Percentiles rank a stretch among this genome's conserved stretches.
phyloP scores from a whole-genome alignment of 1,140 invertebrate species.

The Pogonomyrmex barbatus region DNA sequence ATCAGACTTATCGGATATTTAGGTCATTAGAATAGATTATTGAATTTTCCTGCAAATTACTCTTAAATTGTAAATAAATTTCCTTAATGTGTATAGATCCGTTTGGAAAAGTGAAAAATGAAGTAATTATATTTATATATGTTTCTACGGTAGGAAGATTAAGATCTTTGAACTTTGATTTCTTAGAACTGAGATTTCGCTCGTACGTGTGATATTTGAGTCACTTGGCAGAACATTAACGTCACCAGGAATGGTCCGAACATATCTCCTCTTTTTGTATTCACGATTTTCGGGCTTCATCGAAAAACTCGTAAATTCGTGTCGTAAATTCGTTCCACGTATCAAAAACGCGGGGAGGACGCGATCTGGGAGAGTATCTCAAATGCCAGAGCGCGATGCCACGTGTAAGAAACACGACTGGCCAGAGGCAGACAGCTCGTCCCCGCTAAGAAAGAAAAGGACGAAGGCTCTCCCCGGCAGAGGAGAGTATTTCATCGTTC shows the following conservation, averaged over 20 bases:
- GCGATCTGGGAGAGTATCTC: slow-evolving; percentile 28
- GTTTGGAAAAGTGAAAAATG: neutral
- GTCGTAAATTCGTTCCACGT: slow-evolving; percentile 23
- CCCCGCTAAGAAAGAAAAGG: slow-evolving; percentile 38
- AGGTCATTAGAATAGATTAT: slow-evolving; percentile 10
- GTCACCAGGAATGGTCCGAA: neutral
- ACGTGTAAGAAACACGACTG: slow-evolving; percentile 34
- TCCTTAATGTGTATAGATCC: neutral
- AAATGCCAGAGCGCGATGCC: slow-evolving; percentile 13
- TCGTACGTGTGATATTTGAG: slow-evolving; percentile 5
- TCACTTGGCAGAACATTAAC: slow-evolving; percentile 32
- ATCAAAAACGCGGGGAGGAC: slow-evolving; percentile 20
- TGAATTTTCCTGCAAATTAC: neutral
- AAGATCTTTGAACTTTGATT: neutral
- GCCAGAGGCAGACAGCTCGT: slow-evolving; percentile 43
- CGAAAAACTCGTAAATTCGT: too few species aligned
- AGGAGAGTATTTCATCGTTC: slow-evolving; percentile 74
- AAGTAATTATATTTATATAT: neutral
- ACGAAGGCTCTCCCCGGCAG: slow-evolving; percentile 40
- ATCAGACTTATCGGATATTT: neutral
- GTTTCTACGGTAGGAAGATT: neutral
- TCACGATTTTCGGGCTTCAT: slow-evolving; percentile 21
- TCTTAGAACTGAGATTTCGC: neutral
- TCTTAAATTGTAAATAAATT: slow-evolving; percentile 8
- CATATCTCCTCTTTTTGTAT: slow-evolving; percentile 4